Evolutionary conservation across 2,113 vertebrate species (phyloP), one percentile per base, ranked within the genome.

Genomic region (Austrofundulus limnaeus): DNA sequence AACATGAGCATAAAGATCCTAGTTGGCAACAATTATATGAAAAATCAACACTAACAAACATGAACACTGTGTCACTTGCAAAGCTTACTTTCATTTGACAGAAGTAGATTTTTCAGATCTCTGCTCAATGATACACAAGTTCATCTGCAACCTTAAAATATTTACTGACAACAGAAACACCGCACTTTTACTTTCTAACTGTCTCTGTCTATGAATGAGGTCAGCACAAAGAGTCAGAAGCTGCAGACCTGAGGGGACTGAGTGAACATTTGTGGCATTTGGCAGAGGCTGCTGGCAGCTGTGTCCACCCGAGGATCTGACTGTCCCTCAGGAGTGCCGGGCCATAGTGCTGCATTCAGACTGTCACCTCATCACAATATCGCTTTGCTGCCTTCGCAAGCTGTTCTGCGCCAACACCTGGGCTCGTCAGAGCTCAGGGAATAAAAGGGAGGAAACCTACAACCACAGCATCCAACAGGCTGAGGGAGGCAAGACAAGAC

Each of bases 221-320:
- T 88, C 86, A 85, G 56, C 64, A 78, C 70, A 80, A 78, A 81
- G 70, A 59, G 65, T 50, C 53, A 4, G 28, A 62, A 17, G 37
- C 62, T 81, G 7, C 28, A 3, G 7, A 7, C 7, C 3, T 28
- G 80, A 41, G 57, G 37, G 77, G 76, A 75, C 83, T 70, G 71
- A 73, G 70, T 31, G 63, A 86, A 85, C 85, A 89, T 89, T 88
- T 91, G 88, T 79, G 85, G n/a, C n/a, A n/a, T n/a, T n/a, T n/a
- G n/a, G n/a, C n/a, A n/a, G n/a, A n/a, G n/a, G n/a, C n/a, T n/a
- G n/a, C n/a, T 37, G 77, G 77, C 84, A 88, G 85, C 85, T 90
- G 88, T 75, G 81, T 67, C 28, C 78, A 78, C 76, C 75, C 65
- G 76, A 81, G 78, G 77, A 84, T 83, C 67, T 57, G 74, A 56